Conservation (phyloP, 1,140 invertebrate species). For the Fopius arisanus region DNA sequence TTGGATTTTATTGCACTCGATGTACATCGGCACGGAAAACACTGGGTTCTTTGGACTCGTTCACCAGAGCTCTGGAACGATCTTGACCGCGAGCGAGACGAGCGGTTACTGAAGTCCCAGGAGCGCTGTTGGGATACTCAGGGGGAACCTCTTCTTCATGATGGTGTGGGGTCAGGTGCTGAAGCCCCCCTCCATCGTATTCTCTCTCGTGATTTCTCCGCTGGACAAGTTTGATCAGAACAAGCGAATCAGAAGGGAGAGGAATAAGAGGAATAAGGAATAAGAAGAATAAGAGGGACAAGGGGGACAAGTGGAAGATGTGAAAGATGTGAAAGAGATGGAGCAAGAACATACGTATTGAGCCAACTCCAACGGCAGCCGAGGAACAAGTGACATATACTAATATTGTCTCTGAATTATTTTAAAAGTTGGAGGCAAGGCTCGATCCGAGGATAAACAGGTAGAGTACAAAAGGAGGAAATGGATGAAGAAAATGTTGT, state of each 20-base stretch:
- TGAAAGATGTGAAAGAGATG: no score
- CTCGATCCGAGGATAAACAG: slow-evolving; percentile 20
- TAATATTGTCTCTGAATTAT: no score
- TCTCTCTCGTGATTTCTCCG: not conserved
- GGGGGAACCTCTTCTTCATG: slow-evolving; percentile 18
- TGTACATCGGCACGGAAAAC: not conserved
- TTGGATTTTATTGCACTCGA: no score
- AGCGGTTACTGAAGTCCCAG: slow-evolving; percentile 38
- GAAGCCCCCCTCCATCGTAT: not conserved
- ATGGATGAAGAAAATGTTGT: not conserved
- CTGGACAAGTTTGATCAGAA: not conserved
- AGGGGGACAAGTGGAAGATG: no score
- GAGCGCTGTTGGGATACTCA: slow-evolving; percentile 39
- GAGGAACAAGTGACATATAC: no score
- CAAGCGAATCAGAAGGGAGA: no score
- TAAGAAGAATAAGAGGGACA: no score
- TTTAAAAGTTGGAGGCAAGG: not conserved
- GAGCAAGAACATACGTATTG: no score
- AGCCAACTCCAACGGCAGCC: no score
- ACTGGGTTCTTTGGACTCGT: not conserved
- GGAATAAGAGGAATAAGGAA: no score
- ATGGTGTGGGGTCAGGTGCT: slow-evolving; percentile 45
- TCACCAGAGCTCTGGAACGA: no score
- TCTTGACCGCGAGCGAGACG: slow-evolving; percentile 31
- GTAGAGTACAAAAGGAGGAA: not conserved